Conservation (phyloP, 2,113 vertebrate species). For the Trematocara macrostoma region DNA sequence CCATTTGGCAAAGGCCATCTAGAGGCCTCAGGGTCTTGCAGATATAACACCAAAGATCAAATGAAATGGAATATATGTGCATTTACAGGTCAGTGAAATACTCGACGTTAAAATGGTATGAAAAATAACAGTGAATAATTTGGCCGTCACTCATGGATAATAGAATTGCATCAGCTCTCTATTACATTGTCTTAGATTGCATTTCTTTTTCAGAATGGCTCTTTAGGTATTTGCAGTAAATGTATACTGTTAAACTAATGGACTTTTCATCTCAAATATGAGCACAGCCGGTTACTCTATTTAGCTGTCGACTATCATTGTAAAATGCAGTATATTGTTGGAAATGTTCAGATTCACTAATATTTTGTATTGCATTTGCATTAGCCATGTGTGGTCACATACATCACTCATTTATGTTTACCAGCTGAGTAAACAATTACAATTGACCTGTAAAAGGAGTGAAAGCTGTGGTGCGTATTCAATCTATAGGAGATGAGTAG, state of each 20-base stretch:
- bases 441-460: constrained; percentile 23
- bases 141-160: background rate
- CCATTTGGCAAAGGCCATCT: constrained; percentile 4
- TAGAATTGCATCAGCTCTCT: background rate
- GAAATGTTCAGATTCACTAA: background rate
- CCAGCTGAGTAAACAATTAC: background rate
- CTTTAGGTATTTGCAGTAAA: background rate
- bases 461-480: background rate
- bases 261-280: background rate
- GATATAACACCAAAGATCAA: background rate
- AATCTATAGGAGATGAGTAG: background rate
- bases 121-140: background rate
- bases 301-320: background rate
- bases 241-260: background rate
- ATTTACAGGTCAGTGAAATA: background rate
- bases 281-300: background rate
- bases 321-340: background rate
- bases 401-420: background rate
- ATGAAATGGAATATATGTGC: background rate
- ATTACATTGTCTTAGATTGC: background rate
- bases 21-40: background rate
- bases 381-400: background rate
- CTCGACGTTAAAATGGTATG: background rate
- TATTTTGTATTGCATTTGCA: background rate
- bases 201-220: background rate